Evolutionary conservation across 1,140 invertebrate genomes (phyloP).

Genomic region (honey bee (Apis mellifera)): Amel_HAv3.1 CM009933.2:8726001-8726500

Average conservation of each 20-base stretch:
- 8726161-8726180: background rate
- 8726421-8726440: too few species aligned
- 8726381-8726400: background rate
- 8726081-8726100: background rate
- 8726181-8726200: background rate
- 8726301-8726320: conserved; percentile 37
- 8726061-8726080: background rate
- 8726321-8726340: conserved; percentile 4
- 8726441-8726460: too few species aligned
- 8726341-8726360: conserved; percentile 8
- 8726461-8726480: too few species aligned
- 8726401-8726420: background rate
- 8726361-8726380: background rate
- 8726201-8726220: conserved; percentile 1
- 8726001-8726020: background rate
- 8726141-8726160: background rate
- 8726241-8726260: conserved; percentile 61
- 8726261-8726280: conserved; percentile 54
- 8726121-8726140: background rate
- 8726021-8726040: background rate
- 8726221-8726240: conserved; percentile 56
- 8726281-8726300: conserved; percentile 61
- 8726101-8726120: conserved; percentile 2
- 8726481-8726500: too few species aligned
- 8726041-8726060: conserved; percentile 5